These are phyloP conservation scores for Taphrorychus bicolor DNA, from an alignment of 2,888 invertebrate genomes.

Conservation along the genomic window DNA sequence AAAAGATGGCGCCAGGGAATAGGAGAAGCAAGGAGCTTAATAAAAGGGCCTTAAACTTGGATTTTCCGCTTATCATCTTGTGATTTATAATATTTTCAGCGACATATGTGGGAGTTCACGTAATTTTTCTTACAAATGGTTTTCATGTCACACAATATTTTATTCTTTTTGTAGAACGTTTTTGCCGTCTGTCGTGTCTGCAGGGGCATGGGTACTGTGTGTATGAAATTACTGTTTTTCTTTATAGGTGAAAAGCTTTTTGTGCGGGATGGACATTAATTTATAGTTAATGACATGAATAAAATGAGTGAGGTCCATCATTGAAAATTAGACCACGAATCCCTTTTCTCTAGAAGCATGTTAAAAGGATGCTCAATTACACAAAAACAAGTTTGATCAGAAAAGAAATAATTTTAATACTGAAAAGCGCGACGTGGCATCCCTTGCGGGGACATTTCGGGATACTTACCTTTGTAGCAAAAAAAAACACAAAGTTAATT, in stretches of 20 bases:
- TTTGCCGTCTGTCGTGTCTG: not conserved
- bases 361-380: no score
- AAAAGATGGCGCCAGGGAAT: no score
- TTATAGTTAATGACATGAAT: no score
- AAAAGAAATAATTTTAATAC: no score
- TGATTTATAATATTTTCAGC: constrained; percentile 32
- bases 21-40: constrained; percentile 1
- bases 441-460: no score
- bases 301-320: no score
- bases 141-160: constrained; percentile 25
- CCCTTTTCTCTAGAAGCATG: no score
- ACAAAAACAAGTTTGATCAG: no score
- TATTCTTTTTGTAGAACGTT: constrained; percentile 9
- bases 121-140: constrained; percentile 31
- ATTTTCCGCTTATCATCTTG: constrained; percentile 25
- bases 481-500: no score
- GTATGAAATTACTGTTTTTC: not conserved
- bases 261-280: not conserved
- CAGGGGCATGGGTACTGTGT: not conserved
- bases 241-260: not conserved
- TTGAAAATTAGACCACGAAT: no score
- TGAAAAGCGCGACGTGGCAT: no score
- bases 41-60: constrained; percentile 22
- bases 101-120: constrained; percentile 29
- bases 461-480: no score